phyloP scores from a whole-genome alignment of 2,797 vertebrate genomes.

The Masticophis lateralis region DNA sequence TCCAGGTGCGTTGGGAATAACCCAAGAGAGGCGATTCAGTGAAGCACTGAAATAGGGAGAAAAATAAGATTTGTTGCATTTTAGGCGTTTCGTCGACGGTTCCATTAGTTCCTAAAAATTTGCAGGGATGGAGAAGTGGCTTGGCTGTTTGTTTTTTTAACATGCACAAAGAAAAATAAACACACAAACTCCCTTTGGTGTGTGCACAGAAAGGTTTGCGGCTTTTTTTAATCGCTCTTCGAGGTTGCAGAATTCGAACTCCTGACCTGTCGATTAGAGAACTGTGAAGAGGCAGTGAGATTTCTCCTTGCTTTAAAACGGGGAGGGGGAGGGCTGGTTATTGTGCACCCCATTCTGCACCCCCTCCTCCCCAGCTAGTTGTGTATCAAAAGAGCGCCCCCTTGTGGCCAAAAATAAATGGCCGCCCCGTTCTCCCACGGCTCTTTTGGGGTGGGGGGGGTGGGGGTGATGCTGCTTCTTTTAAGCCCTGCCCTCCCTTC shows the following conservation, averaged over 20 bases:
- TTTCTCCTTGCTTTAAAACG: not conserved
- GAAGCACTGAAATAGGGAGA: not conserved
- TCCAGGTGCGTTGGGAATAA: not conserved
- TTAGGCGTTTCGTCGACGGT: not conserved
- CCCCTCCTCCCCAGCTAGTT: not conserved
- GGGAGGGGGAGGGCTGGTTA: not conserved
- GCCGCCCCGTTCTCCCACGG: fast-evolving
- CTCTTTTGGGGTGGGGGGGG: not conserved
- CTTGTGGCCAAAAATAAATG: not conserved
- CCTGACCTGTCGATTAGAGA: not conserved
- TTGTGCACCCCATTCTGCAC: fast-evolving
- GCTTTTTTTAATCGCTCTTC: not conserved
- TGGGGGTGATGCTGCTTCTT: not conserved
- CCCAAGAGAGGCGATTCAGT: not conserved
- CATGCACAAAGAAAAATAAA: too few species aligned
- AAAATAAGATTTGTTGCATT: not conserved
- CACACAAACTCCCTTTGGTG: not conserved
- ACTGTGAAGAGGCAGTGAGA: not conserved
- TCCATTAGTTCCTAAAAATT: not conserved
- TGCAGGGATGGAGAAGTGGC: not conserved
- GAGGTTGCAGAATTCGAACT: not conserved
- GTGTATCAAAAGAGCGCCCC: not conserved
- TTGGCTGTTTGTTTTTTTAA: too few species aligned
- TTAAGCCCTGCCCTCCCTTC: not conserved
- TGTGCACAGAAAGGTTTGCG: too few species aligned